Conservation (phyloP, 2,888 invertebrate genomes). For the Nipponacmea schrenckii region DNA sequence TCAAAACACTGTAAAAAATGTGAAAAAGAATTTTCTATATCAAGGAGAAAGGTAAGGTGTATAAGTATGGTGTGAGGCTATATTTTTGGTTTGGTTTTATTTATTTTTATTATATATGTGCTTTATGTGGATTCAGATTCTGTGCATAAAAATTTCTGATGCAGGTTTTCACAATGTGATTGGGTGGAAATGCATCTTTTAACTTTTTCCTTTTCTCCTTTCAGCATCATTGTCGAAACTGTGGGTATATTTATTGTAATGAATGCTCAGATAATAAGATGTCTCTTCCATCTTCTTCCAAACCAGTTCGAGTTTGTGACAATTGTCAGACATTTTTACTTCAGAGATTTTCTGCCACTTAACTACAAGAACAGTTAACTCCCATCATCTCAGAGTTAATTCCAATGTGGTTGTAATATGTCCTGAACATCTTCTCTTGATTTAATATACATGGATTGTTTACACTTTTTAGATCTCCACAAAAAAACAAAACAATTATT, state of each 20-base stretch:
- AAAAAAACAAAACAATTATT: too few species aligned
- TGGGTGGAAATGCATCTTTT: too few species aligned
- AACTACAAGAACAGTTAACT: not conserved
- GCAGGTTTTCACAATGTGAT: too few species aligned
- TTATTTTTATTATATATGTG: too few species aligned
- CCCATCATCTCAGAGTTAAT: too few species aligned
- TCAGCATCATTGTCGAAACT: conserved; percentile 95
- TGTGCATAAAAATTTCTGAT: too few species aligned
- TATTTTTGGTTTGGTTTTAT: not conserved
- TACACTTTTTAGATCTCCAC: too few species aligned
- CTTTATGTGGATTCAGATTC: too few species aligned
- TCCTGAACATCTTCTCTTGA: too few species aligned
- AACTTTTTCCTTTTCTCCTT: conserved; percentile 32
- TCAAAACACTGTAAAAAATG: conserved; percentile 86
- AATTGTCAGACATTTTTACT: conserved; percentile 78
- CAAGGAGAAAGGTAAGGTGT: conserved; percentile 83
- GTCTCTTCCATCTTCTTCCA: conserved; percentile 81
- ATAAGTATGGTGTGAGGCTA: not conserved
- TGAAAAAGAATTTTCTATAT: conserved; percentile 88
- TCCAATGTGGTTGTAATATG: too few species aligned
- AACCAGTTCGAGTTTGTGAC: conserved; percentile 95
- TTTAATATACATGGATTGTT: too few species aligned
- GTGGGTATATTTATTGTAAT: conserved; percentile 94
- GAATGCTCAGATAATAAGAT: conserved; percentile 92
- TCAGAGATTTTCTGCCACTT: conserved; percentile 71